phyloP scores from a whole-genome alignment of 1,140 invertebrate species.

The Nylanderia fulva region DNA sequence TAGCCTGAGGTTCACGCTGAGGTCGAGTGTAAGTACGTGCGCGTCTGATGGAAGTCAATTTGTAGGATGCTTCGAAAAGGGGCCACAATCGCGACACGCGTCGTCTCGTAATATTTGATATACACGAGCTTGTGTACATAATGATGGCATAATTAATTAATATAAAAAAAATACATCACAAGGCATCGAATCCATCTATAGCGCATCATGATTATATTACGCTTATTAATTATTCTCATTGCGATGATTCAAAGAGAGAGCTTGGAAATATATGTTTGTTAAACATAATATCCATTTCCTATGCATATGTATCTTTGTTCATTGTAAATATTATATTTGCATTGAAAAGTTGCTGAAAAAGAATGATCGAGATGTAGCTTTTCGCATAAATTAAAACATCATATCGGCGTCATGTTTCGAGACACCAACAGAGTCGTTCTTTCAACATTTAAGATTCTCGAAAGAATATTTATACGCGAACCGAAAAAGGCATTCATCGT shows the following conservation, averaged over 20 bases:
- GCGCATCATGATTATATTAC: too few relatives aligned
- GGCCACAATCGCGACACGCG: not conserved
- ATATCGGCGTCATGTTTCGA: not conserved
- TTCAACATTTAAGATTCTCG: slow-evolving; percentile 18
- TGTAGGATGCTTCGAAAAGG: slow-evolving; percentile 35
- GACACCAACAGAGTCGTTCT: not conserved
- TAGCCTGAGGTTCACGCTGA: not conserved
- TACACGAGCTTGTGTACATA: not conserved
- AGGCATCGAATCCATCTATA: not conserved
- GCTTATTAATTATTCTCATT: slow-evolving; percentile 27
- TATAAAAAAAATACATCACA: not conserved
- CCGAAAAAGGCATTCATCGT: slow-evolving; percentile 44
- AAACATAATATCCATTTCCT: not conserved
- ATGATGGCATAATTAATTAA: slow-evolving; percentile 27
- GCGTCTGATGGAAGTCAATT: slow-evolving; percentile 31
- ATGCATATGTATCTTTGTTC: not conserved
- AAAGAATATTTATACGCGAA: not conserved
- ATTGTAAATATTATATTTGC: not conserved
- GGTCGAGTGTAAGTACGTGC: not conserved
- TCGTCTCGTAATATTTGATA: not conserved
- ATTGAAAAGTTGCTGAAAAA: not conserved
- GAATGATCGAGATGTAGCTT: not conserved
- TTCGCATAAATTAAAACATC: slow-evolving; percentile 55
- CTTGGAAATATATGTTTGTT: not conserved
- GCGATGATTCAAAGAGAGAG: too few relatives aligned